Percentiles rank a stretch among this genome's conserved stretches.
Evolutionary conservation across 2,888 invertebrate species (phyloP).

Genomic region (Trichopoda pennipes): DNA sequence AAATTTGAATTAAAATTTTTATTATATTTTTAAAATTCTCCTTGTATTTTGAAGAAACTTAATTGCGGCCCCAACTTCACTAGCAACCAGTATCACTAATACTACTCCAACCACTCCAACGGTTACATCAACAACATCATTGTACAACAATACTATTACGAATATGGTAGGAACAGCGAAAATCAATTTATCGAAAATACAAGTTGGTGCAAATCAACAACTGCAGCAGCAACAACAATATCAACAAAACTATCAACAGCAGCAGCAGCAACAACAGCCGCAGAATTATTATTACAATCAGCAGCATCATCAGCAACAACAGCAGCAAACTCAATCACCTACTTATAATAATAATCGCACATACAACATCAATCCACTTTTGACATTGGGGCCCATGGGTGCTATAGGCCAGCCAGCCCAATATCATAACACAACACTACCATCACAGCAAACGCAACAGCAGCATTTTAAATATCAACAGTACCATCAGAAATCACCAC

Average conservation of each 20-base stretch:
- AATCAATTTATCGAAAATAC: constrained; percentile 53
- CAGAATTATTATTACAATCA: constrained; percentile 56
- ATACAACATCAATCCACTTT: constrained; percentile 55
- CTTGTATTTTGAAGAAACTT: constrained; percentile 10
- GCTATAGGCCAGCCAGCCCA: constrained; percentile 62
- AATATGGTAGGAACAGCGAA: constrained; percentile 42
- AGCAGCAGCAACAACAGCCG: constrained; percentile 51
- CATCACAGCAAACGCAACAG: constrained; percentile 57
- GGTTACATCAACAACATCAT: constrained; percentile 18
- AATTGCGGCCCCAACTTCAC: constrained; percentile 11
- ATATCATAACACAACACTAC: constrained; percentile 63
- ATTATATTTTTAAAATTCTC: neutral
- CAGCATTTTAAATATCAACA: constrained; percentile 58
- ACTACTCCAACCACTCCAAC: constrained; percentile 34
- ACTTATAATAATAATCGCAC: constrained; percentile 61
- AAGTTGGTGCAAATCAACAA: constrained; percentile 45
- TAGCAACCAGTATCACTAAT: constrained; percentile 29
- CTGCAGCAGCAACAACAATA: constrained; percentile 53
- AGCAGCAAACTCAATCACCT: constrained; percentile 49
- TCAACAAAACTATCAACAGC: constrained; percentile 55
- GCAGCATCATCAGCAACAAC: constrained; percentile 45
- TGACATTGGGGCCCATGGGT: constrained; percentile 64
- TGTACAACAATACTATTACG: constrained; percentile 25
- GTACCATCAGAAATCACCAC: constrained; percentile 70
- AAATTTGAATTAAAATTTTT: no score